Conservation (phyloP, 2,888 invertebrate species). For the Dynastes hyllus region DNA sequence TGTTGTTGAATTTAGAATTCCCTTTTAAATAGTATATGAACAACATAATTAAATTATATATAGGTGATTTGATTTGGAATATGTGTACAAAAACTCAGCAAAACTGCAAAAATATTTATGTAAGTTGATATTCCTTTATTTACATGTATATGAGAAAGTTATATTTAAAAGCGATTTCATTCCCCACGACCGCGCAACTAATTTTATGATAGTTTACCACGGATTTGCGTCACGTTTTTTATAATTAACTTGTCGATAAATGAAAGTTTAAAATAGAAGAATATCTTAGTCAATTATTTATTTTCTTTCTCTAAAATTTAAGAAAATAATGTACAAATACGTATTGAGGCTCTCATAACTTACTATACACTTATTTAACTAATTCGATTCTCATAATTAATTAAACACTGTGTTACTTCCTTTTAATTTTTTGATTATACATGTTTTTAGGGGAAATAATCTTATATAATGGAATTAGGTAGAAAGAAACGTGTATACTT, state of each 20-base stretch:
- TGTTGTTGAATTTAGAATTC: too few species aligned
- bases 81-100: background rate
- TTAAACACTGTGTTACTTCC: too few species aligned
- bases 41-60: too few species aligned
- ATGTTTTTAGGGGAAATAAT: too few species aligned
- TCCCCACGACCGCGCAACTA: background rate
- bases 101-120: slow-evolving; percentile 9
- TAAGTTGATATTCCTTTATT: slow-evolving; percentile 7
- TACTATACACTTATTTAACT: too few species aligned
- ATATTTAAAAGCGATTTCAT: slow-evolving; percentile 14
- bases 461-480: too few species aligned
- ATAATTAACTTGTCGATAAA: slow-evolving; percentile 17
- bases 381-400: too few species aligned
- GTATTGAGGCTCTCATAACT: too few species aligned
- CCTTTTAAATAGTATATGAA: too few species aligned
- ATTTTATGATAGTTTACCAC: slow-evolving; percentile 16
- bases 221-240: slow-evolving; percentile 18
- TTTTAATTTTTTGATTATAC: too few species aligned
- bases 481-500: background rate
- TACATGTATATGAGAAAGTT: slow-evolving; percentile 3
- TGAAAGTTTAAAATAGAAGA: slow-evolving; percentile 13
- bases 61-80: too few species aligned
- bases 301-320: background rate
- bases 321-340: background rate
- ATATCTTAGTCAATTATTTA: background rate